Percentiles rank a stretch among this genome's conserved stretches.
phyloP scores from a whole-genome alignment of 2,113 vertebrate species.

The Guaruba guarouba region DNA sequence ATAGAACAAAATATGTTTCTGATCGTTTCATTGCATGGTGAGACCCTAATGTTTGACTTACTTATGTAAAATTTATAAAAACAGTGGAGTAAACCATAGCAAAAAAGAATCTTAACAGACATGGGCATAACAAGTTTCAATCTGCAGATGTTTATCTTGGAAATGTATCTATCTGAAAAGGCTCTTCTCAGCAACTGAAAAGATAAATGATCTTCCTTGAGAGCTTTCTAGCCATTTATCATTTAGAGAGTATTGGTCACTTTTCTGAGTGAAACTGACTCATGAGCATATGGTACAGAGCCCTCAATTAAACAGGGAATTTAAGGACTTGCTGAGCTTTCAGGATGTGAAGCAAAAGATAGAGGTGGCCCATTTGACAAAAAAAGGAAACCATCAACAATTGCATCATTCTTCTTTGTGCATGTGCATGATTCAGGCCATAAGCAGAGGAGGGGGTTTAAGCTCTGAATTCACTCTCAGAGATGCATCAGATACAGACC shows the following conservation, averaged over 20 bases:
- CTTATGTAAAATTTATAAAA: not conserved
- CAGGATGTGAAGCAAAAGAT: not conserved
- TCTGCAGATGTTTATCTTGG: not conserved
- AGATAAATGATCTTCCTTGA: constrained; percentile 31
- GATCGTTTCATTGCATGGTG: not conserved
- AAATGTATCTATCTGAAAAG: not conserved
- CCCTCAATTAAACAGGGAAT: constrained; percentile 4
- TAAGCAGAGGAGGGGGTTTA: not conserved
- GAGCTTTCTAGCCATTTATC: constrained; percentile 24
- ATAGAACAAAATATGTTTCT: not conserved
- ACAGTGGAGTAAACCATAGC: not conserved
- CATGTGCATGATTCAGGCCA: not conserved
- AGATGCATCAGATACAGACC: not conserved
- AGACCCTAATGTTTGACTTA: not conserved
- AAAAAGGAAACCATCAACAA: not conserved
- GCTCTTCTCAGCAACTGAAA: not conserved
- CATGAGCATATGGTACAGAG: constrained; percentile 1
- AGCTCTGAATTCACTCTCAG: not conserved
- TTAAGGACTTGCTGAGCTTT: constrained; percentile 26
- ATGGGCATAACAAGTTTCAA: not conserved
- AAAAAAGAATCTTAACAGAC: not conserved
- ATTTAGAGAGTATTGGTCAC: constrained; percentile 17
- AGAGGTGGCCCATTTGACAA: not conserved
- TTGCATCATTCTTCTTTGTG: not conserved
- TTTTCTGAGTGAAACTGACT: constrained; percentile 38